Conservation (phyloP, 2,797 vertebrate species). For the Pseudochaenichthys georgianus region DNA sequence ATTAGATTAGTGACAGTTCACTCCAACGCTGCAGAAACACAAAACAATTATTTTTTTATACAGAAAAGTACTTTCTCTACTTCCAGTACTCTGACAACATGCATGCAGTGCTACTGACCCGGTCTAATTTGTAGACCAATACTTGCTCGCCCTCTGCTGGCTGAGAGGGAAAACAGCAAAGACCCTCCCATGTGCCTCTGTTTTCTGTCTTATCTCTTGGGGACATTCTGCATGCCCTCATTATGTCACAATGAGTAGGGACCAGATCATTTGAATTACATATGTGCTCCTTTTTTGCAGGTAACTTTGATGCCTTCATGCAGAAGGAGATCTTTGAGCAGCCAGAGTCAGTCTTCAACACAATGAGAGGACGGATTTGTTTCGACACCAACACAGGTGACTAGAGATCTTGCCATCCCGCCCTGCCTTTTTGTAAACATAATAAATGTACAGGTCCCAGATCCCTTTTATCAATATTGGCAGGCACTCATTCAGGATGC, state of each 20-base stretch:
- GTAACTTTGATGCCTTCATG: conserved; percentile 97
- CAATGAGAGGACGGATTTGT: conserved; percentile 96
- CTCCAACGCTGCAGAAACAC: neutral
- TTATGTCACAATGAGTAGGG: neutral
- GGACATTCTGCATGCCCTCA: neutral
- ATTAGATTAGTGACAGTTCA: neutral
- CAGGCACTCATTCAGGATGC: neutral
- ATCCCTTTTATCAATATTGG: conserved; percentile 1
- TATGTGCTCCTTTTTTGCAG: conserved; percentile 70
- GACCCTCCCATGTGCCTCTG: too few species aligned
- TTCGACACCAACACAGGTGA: conserved; percentile 92
- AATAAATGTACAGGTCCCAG: neutral
- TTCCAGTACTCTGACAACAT: neutral
- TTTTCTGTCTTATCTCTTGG: neutral
- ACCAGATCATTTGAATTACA: neutral
- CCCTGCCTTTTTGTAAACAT: neutral
- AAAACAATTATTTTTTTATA: neutral
- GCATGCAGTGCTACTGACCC: too few species aligned
- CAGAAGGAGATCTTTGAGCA: conserved; percentile 99
- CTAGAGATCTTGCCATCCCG: conserved; percentile 24
- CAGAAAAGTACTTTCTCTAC: neutral
- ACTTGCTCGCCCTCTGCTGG: conserved; percentile 71
- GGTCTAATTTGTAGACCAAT: neutral
- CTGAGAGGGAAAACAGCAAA: conserved; percentile 6
- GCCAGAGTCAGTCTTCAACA: conserved; percentile 96